Conservation (phyloP, 2,113 vertebrate genomes). For the Istiophorus platypterus region DNA sequence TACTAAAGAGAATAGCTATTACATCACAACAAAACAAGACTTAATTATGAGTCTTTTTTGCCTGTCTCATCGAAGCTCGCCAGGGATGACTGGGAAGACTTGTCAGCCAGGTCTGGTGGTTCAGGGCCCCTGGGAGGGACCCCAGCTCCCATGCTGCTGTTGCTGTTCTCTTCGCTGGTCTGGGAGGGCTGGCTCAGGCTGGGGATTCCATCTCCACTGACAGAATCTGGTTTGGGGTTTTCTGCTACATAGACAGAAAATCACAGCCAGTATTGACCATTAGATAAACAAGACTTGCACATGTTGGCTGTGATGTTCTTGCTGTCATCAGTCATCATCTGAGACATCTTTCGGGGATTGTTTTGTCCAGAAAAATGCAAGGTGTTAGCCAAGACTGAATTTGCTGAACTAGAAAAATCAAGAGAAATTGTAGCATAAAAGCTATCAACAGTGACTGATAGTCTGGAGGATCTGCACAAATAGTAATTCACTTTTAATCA, state of each 20-base stretch:
- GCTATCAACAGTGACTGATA: not conserved
- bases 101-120: constrained; percentile 90
- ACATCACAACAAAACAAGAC: not conserved
- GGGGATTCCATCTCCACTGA: constrained; percentile 82
- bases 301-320: not conserved
- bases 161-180: constrained; percentile 87
- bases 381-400: not conserved
- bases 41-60: not conserved
- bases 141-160: constrained; percentile 65
- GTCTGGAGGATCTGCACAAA: not conserved
- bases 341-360: not conserved
- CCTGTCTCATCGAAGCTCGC: constrained; percentile 91
- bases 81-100: constrained; percentile 89
- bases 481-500: not conserved
- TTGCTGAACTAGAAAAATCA: not conserved
- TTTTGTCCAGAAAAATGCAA: not conserved
- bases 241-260: constrained; percentile 44
- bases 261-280: not conserved
- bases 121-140: constrained; percentile 85
- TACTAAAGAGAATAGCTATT: not conserved
- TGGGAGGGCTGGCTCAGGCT: constrained; percentile 85
- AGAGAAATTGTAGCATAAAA: not conserved
- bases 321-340: not conserved
- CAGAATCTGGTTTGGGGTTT: constrained; percentile 62
- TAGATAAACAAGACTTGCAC: not conserved